These are phyloP conservation scores for Marasmarcha lunaedactyla DNA, from an alignment of 2,888 invertebrate species.

Conservation along the genomic window DNA sequence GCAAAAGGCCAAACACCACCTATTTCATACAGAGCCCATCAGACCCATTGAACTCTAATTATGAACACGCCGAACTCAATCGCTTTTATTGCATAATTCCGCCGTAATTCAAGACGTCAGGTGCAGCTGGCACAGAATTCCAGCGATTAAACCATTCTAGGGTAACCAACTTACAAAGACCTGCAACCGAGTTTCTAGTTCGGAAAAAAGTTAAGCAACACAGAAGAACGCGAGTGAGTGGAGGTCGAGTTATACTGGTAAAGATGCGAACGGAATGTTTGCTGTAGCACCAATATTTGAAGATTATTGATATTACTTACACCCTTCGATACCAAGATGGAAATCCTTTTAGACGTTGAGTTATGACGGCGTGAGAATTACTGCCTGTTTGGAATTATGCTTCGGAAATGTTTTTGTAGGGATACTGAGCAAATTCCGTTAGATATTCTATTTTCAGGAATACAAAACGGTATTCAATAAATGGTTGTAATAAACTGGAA, in stretches of 20 bases:
- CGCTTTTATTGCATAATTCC: conserved; percentile 21
- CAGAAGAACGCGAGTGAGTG: conserved; percentile 13
- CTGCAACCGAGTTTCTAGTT: conserved; percentile 19
- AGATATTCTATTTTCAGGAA: too few species aligned
- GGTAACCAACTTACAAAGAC: conserved; percentile 27
- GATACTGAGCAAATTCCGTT: too few species aligned
- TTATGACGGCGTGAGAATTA: too few species aligned
- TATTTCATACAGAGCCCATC: too few species aligned
- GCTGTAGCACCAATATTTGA: conserved; percentile 38
- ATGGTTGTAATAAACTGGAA: too few species aligned
- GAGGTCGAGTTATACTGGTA: conserved; percentile 23
- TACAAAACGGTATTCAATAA: too few species aligned
- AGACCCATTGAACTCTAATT: too few species aligned
- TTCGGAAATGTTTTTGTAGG: too few species aligned
- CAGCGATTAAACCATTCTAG: conserved; percentile 64
- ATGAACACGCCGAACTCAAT: too few species aligned
- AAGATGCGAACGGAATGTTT: conserved; percentile 42
- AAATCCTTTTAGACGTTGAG: conserved; percentile 1
- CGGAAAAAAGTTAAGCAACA: conserved; percentile 3
- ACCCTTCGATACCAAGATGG: neutral
- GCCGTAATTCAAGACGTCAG: conserved; percentile 62
- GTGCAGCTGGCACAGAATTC: conserved; percentile 54
- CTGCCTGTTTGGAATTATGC: too few species aligned
- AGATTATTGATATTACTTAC: conserved; percentile 44
- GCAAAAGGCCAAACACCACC: too few species aligned